Evolutionary conservation across 2,888 invertebrate genomes (phyloP).

Genomic region (Ganaspis brasiliensis): DNA sequence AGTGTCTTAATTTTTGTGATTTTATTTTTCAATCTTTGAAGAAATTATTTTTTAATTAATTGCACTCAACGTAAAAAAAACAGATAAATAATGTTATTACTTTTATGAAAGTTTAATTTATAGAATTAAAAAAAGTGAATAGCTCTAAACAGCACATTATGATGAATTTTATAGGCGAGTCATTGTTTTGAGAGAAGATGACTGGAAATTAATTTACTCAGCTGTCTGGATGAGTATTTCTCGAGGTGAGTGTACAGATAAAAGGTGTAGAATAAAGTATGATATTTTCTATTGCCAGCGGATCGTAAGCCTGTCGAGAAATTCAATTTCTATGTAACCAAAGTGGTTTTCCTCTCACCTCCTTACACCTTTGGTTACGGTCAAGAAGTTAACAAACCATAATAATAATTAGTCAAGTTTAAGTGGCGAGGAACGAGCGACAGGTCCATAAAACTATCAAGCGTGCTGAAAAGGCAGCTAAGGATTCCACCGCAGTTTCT

Average conservation of each 20-base stretch:
- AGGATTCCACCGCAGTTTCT: slow-evolving; percentile 31
- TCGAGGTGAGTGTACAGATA: slow-evolving; percentile 6
- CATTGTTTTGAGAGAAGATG: slow-evolving; percentile 25
- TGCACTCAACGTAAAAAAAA: too few relatives aligned
- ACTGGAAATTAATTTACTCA: slow-evolving; percentile 34
- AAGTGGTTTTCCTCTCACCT: slow-evolving; percentile 41
- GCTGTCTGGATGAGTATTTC: slow-evolving; percentile 16
- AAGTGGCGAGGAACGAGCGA: slow-evolving; percentile 43
- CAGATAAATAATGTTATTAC: too few relatives aligned
- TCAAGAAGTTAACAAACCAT: slow-evolving; percentile 43
- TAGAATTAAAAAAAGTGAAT: neutral
- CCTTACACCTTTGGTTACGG: slow-evolving; percentile 37
- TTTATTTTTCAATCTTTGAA: too few relatives aligned
- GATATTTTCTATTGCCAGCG: slow-evolving; percentile 42
- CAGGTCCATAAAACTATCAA: slow-evolving; percentile 44
- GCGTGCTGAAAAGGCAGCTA: slow-evolving; percentile 33
- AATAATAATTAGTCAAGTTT: slow-evolving; percentile 44
- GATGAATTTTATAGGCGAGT: slow-evolving; percentile 4
- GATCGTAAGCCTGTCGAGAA: slow-evolving; percentile 41
- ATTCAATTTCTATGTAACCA: slow-evolving; percentile 44
- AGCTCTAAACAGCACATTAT: slow-evolving; percentile 5
- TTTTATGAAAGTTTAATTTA: neutral
- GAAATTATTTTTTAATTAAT: too few relatives aligned
- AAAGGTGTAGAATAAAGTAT: slow-evolving; percentile 39
- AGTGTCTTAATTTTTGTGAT: neutral